Percentiles rank a stretch among this genome's conserved stretches.
Conservation (phyloP, 2,113 vertebrate species). For the Rhea pennata region DNA sequence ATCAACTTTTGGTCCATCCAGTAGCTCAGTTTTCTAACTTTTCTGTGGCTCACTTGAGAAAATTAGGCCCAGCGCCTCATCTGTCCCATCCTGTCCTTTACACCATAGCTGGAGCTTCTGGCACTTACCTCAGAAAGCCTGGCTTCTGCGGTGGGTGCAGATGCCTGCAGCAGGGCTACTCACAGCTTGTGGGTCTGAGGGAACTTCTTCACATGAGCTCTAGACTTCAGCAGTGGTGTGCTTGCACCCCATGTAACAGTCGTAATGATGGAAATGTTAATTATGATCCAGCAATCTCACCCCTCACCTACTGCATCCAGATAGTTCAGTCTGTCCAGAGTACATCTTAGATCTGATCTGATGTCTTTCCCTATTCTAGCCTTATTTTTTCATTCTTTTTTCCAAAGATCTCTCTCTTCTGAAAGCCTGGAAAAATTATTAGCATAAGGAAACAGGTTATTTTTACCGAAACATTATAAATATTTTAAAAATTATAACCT, state of each 20-base stretch:
- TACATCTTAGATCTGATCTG: not conserved
- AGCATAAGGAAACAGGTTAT: not conserved
- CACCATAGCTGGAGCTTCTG: not conserved
- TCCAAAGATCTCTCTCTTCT: not conserved
- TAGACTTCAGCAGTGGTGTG: not conserved
- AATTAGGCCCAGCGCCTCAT: not conserved
- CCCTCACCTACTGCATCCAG: not conserved
- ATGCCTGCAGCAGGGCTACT: not conserved
- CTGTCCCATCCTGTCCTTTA: accelerated
- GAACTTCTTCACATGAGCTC: not conserved
- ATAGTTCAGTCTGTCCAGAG: not conserved
- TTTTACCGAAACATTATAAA: not conserved
- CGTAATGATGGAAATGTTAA: too few species aligned
- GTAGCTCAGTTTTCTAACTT: not conserved
- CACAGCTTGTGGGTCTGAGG: not conserved
- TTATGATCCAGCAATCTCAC: not conserved
- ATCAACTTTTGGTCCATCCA: not conserved
- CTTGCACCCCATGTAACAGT: accelerated
- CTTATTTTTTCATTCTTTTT: not conserved
- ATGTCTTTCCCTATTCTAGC: not conserved
- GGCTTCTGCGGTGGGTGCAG: not conserved
- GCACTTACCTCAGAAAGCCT: not conserved
- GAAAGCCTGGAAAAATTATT: not conserved
- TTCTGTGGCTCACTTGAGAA: not conserved
- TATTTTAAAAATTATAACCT: not conserved